phyloP scores from a whole-genome alignment of 2,797 vertebrate species.

The Ciconia nigra region DNA sequence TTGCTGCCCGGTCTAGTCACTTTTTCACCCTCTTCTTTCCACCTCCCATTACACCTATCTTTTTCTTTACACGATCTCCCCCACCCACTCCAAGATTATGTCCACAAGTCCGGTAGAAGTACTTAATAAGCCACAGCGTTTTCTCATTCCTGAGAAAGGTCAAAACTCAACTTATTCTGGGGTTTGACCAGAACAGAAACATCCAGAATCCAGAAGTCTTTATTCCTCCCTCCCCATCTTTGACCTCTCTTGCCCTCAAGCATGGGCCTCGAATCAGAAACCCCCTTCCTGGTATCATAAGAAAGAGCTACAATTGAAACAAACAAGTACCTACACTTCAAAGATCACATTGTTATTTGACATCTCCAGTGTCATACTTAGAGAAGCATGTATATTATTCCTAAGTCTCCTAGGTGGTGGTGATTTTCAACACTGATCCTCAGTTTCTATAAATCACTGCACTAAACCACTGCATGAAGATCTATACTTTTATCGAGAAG shows the following conservation, averaged over 20 bases:
- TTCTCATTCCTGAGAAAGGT: background rate
- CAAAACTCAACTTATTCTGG: background rate
- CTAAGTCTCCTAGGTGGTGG: background rate
- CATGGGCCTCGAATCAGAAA: background rate
- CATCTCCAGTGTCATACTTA: background rate
- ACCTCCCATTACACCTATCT: background rate
- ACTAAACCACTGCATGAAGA: background rate
- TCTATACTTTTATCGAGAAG: background rate
- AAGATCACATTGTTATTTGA: background rate
- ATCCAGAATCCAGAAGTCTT: background rate
- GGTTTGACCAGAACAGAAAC: background rate
- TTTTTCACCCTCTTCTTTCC: background rate
- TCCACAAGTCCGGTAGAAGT: background rate
- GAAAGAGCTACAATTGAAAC: background rate
- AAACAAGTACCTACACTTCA: background rate
- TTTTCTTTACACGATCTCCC: background rate
- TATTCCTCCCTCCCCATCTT: background rate
- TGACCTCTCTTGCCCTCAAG: background rate
- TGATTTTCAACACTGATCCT: background rate
- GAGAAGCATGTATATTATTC: background rate
- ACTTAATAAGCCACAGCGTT: background rate
- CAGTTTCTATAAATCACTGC: background rate
- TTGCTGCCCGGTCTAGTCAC: background rate
- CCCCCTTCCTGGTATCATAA: background rate
- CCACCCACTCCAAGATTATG: background rate